Conservation (phyloP, 2,888 invertebrate genomes). For the Matsumyia berberina region DNA sequence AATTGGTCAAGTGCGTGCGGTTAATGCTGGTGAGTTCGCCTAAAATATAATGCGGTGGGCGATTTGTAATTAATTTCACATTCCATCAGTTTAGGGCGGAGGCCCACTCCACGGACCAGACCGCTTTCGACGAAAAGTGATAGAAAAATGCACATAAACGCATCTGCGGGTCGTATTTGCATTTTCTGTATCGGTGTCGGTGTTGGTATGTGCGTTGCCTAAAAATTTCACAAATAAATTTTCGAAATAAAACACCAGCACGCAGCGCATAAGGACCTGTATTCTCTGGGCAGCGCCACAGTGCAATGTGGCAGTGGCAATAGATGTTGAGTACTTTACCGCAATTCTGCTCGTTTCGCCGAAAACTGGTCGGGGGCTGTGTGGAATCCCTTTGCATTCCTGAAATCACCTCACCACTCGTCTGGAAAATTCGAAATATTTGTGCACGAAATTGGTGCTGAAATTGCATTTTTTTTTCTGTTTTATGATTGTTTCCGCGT, state of each 20-base stretch:
- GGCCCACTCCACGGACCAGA: constrained; percentile 18
- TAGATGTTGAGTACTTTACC: constrained; percentile 20
- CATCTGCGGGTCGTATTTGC: constrained; percentile 1
- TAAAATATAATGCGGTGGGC: constrained; percentile 51
- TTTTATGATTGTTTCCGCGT: background rate
- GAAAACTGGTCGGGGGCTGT: constrained; percentile 37
- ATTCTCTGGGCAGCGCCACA: too few species aligned
- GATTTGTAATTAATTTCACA: constrained; percentile 68
- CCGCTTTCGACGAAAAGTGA: constrained; percentile 17
- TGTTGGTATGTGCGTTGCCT: background rate
- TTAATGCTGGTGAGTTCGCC: constrained; percentile 46
- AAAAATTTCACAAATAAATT: constrained; percentile 43
- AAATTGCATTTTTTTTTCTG: background rate
- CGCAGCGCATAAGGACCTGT: background rate
- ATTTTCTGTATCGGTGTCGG: constrained; percentile 1
- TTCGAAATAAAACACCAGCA: constrained; percentile 28
- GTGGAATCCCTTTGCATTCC: constrained; percentile 1
- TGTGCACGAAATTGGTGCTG: background rate
- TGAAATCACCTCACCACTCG: constrained; percentile 25
- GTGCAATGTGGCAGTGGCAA: background rate
- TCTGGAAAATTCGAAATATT: constrained; percentile 55
- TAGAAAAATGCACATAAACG: constrained; percentile 28
- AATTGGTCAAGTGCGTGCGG: constrained; percentile 67
- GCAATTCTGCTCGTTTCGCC: constrained; percentile 12
- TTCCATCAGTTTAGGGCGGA: constrained; percentile 54